Evolutionary conservation across 2,797 vertebrate genomes (phyloP).

Genomic region (Nyctibius grandis): DNA sequence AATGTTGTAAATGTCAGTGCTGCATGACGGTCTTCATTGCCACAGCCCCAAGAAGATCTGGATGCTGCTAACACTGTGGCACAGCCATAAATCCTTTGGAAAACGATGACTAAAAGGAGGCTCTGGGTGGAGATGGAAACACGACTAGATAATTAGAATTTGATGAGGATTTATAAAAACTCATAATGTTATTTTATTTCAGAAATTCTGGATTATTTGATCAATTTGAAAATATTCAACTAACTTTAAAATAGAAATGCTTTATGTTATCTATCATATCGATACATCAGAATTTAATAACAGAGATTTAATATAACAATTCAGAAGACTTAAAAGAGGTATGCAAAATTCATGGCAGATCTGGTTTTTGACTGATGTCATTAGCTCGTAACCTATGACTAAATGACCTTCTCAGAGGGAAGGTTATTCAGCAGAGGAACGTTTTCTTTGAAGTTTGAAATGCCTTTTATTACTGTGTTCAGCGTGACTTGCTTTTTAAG

Average conservation of each 20-base stretch:
- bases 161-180: neutral
- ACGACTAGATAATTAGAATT: neutral
- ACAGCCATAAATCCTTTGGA: neutral
- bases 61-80: neutral
- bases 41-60: neutral
- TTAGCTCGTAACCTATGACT: conserved; percentile 21
- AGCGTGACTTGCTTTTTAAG: conserved; percentile 4
- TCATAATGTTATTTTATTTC: neutral
- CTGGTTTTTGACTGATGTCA: neutral
- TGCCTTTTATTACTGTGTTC: conserved; percentile 25
- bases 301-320: neutral
- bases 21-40: neutral
- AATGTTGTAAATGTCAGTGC: neutral
- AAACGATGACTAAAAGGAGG: neutral
- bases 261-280: neutral
- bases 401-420: conserved; percentile 11
- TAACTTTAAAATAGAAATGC: neutral
- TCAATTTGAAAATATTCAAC: neutral
- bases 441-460: conserved; percentile 36
- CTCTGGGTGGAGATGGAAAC: neutral
- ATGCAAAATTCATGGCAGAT: conserved; percentile 1
- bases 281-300: neutral
- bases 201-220: neutral
- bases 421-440: conserved; percentile 19
- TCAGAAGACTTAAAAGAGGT: neutral